Conservation (phyloP, 2,888 invertebrate genomes). For the Liodrosophila aerea region DNA sequence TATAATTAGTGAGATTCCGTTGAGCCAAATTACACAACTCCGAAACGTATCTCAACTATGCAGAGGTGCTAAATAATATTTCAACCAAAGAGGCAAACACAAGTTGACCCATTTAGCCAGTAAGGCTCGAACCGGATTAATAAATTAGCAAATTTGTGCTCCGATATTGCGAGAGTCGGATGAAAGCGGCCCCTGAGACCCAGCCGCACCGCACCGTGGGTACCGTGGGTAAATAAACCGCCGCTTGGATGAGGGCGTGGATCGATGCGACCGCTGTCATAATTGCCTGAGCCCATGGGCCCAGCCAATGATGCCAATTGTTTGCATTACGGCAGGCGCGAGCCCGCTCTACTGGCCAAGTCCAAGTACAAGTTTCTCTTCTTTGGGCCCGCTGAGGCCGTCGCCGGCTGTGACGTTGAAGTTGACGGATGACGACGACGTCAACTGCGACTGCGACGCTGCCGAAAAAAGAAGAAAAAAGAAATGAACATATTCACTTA, state of each 20-base stretch:
- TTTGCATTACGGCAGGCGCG: conserved; percentile 49
- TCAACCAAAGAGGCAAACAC: conserved; percentile 50
- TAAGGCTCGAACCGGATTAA: conserved; percentile 66
- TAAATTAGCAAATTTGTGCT: conserved; percentile 70
- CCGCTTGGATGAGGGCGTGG: conserved; percentile 51
- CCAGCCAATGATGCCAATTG: conserved; percentile 75
- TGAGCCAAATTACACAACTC: conserved; percentile 9
- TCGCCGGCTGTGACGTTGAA: conserved; percentile 42
- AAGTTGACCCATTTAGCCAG: conserved; percentile 62
- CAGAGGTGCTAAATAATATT: conserved; percentile 67
- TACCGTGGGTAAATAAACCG: conserved; percentile 31
- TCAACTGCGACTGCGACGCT: conserved; percentile 13
- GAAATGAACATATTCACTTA: conserved; percentile 73
- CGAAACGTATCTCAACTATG: conserved; percentile 8
- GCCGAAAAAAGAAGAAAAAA: conserved; percentile 42
- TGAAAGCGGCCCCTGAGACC: conserved; percentile 50
- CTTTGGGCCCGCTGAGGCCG: conserved; percentile 12
- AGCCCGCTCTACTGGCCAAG: conserved; percentile 47
- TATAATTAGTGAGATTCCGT: conserved; percentile 31
- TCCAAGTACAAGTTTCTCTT: conserved; percentile 64
- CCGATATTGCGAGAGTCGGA: conserved; percentile 57
- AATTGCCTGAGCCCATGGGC: conserved; percentile 38
- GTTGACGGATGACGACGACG: conserved; percentile 51
- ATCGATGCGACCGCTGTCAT: conserved; percentile 34
- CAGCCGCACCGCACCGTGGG: conserved; percentile 13